phyloP scores from a whole-genome alignment of 2,113 vertebrate genomes.

The Hucho hucho region DNA sequence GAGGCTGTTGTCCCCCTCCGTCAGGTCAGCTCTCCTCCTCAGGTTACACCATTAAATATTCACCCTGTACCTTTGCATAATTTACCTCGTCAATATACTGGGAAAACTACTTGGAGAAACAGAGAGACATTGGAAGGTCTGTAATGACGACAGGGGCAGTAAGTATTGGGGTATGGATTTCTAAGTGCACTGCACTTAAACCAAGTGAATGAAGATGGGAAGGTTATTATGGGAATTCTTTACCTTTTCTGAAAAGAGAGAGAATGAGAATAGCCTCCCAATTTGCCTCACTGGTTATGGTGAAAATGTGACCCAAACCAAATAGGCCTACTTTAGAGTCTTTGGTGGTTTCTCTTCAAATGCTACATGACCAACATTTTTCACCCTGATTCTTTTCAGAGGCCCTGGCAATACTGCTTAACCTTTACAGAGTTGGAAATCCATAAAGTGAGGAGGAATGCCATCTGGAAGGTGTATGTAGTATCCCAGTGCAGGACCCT shows the following conservation, averaged over 20 bases:
- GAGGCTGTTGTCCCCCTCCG: slow-evolving; percentile 23
- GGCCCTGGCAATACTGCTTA: not conserved
- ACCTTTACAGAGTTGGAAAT: slow-evolving; percentile 14
- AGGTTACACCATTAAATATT: slow-evolving; percentile 75
- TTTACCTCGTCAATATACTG: slow-evolving; percentile 64
- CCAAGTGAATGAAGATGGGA: not conserved
- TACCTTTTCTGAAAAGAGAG: too few species aligned
- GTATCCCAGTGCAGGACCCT: not conserved
- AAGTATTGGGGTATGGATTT: not conserved
- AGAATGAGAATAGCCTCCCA: too few species aligned
- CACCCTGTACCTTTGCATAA: slow-evolving; percentile 69
- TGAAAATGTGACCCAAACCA: too few species aligned
- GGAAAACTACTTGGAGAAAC: slow-evolving; percentile 47
- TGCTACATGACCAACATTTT: not conserved
- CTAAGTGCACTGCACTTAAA: not conserved
- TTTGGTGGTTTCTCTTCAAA: too few species aligned
- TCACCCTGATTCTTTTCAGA: not conserved
- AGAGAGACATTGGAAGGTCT: not conserved
- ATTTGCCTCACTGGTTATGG: too few species aligned
- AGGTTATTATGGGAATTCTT: too few species aligned
- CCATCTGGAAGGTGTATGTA: not conserved
- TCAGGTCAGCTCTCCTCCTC: slow-evolving; percentile 54
- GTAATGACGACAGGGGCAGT: not conserved
- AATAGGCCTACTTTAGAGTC: too few species aligned
- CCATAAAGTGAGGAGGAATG: slow-evolving; percentile 14